These are phyloP conservation scores for Eumacrocentrus americanus DNA, from an alignment of 2,888 invertebrate genomes.

Conservation along the genomic window DNA sequence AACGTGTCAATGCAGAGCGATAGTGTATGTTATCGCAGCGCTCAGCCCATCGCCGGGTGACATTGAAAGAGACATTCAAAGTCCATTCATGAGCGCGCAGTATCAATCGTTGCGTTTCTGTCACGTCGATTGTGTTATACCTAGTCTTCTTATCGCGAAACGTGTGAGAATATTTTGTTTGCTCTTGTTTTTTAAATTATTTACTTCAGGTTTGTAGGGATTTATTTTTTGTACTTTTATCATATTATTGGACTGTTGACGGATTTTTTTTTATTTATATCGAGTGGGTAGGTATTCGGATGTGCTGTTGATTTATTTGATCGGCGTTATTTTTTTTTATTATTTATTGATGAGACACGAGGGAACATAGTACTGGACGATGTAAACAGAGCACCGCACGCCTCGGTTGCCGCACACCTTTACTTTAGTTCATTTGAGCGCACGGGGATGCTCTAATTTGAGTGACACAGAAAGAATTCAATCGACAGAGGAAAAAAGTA, in stretches of 20 bases:
- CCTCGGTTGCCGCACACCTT: slow-evolving; percentile 16
- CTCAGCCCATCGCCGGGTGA: slow-evolving; percentile 15
- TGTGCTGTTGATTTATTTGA: too few species aligned
- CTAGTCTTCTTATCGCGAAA: neutral
- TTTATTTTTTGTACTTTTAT: too few species aligned
- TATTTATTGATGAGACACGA: too few species aligned
- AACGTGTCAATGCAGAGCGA: slow-evolving; percentile 13
- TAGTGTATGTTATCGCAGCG: slow-evolving; percentile 15
- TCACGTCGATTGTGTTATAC: slow-evolving; percentile 5
- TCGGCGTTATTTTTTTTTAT: too few species aligned
- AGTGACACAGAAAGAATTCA: slow-evolving; percentile 11
- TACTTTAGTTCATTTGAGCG: slow-evolving; percentile 12
- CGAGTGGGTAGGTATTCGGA: too few species aligned
- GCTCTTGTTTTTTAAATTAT: neutral
- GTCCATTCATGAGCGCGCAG: slow-evolving; percentile 19
- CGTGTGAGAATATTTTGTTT: neutral
- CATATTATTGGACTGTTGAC: too few species aligned
- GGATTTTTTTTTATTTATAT: too few species aligned
- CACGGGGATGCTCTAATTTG: slow-evolving; percentile 10
- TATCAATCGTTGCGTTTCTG: slow-evolving; percentile 14
- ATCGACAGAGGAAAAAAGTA: neutral
- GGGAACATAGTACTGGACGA: too few species aligned
- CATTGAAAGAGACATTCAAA: slow-evolving; percentile 12
- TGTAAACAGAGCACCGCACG: slow-evolving; percentile 20
- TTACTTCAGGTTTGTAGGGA: too few species aligned